Base-by-base conservation (phyloP, 2,888 invertebrate genomes). In the Drosophila diplacantha region DNA sequence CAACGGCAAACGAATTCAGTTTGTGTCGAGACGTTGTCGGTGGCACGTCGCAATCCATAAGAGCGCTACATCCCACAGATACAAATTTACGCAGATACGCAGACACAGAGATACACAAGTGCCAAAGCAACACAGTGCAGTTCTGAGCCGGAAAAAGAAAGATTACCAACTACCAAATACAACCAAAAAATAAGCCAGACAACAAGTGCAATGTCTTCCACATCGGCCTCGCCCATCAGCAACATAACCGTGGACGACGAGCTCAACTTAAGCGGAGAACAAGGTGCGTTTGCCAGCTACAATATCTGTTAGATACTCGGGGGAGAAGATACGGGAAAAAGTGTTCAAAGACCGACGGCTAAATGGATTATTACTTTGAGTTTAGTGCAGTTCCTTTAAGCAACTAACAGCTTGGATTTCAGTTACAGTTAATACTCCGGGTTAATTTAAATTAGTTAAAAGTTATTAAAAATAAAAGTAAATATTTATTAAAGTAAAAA, bases 211-310 rank as follows among this genome's bases (percentile, higher is more conserved):
- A 88, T 88, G 89, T 88, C 88, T 82, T 85, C 87, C 61, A 85
- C 85, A 69, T 89, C 89, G 49, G 86, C 87, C 65, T 88, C 89
- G 69, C 88, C 88, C 73, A 82, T 88, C 60, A 89, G 89, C 85
- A 88, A 88, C 75, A 88, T 89, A 64, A 89, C 89, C 71, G 88
- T 89, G 73, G 87, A 87, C 71, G 89, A 89, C 83, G 88, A 89
- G 68, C 84, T 88, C 44, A 86, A 86, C 72, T 78, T 85, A 60
- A 78, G 78, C 73, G 78, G 86, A 83, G 86, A 87, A 76, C 85
- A 86, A 87, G 88, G 89, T 89, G 84, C 84, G 87, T 66, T 37
- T 22, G 4, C 7, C 0, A 43, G 7, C 7, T 7, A 43, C 5
- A 46, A 46, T 46, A 46, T 31, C 44, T 46, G 5, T 14, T 9